Base-by-base conservation (phyloP, 2,113 vertebrate species). In the Numenius arquata region DNA sequence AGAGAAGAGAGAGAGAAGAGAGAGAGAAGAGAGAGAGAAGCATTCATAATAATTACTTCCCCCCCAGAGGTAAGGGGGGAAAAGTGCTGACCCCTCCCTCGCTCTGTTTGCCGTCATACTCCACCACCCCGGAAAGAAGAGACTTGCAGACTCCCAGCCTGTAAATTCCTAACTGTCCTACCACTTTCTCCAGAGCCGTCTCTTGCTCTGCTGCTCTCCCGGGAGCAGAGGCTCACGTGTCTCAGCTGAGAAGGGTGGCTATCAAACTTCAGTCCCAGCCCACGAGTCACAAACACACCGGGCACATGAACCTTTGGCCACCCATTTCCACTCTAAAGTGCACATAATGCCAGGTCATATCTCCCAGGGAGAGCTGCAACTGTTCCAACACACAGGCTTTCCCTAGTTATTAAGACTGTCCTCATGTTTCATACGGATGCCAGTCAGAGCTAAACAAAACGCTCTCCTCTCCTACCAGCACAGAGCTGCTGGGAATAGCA, bases 201-300 rank as follows among this genome's bases (percentile, higher is more conserved):
- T 50, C 55, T 11, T 43, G 41, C 47, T 88, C 55, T 71, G 53
- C 65, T 48, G 36, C 66, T 61, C 62, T 58, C 40, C 61, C 16
- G 22, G 34, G 36, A 65, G 0, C 30, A 65, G 65, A 47, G 22
- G 48, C n/a, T 7, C 38, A 3, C 0, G 0, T 34, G 30, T 45
- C n/a, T 34, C 68, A 55, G 4, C 59, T 9, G 29, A 63, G n/a
- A 77, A 77, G 8, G 29, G n/a, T 8, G n/a, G 27, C 11, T 38
- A 25, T 16, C 75, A 72, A 59, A 58, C 56, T 56, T 36, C 40
- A 61, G 50, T 34, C 15, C 32, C 71, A 90, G 52, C 18, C 34
- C 45, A 12, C 2, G 20, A 71, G 47, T 43, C 62, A 58, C 55
- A 65, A 47, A 61, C 0, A 8, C 70, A 47, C 25, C 30, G 58